Evolutionary conservation across 2,888 invertebrate genomes (phyloP), one percentile per base, ranked within the genome.

Genomic region (Scaptomyza flava): DNA sequence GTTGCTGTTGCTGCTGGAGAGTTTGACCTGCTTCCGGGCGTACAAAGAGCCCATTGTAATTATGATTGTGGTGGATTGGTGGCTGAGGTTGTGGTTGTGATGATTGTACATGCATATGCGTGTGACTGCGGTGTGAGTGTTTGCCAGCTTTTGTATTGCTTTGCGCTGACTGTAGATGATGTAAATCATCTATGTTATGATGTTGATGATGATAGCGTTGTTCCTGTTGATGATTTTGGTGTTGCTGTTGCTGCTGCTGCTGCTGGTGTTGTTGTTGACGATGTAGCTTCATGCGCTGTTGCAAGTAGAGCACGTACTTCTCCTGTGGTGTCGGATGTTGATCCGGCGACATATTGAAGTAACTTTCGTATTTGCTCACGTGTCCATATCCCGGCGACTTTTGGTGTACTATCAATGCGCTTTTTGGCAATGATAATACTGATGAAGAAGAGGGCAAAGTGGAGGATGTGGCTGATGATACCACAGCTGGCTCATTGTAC

Each of bases 261-360:
- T 63, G 65, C 12, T 74, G 72, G 17, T 17, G 17, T 72, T 72
- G 78, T 31, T 79, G 78, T 11, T 80, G 68, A 33, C 61, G 72
- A n/a, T 71, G 75, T 65, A 73, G 74, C 66, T 80, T 87, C 73
- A 91, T 77, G 68, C 91, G 91, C 73, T 91, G 91, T 60, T 91
- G 91, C 75, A 92, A 88, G 80, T 90, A 92, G 58, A 87, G 80
- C 61, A 92, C 91, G 75, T 92, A 91, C 70, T 91, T 91, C 74
- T 91, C 89, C 81, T 91, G 91, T 46, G 92, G 91, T 65, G 91
- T 91, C 77, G 91, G 72, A 59, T 81, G 81, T 31, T 77, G 72
- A 78, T 83, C 84, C 48, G 83, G 83, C 41, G 81, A 67, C 83
- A 83, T 77, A 46, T 83, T 81, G 64, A 83, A 83, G 69, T 83